Conservation (phyloP, 1,140 invertebrate species). For the Drosophila albomicans region DNA sequence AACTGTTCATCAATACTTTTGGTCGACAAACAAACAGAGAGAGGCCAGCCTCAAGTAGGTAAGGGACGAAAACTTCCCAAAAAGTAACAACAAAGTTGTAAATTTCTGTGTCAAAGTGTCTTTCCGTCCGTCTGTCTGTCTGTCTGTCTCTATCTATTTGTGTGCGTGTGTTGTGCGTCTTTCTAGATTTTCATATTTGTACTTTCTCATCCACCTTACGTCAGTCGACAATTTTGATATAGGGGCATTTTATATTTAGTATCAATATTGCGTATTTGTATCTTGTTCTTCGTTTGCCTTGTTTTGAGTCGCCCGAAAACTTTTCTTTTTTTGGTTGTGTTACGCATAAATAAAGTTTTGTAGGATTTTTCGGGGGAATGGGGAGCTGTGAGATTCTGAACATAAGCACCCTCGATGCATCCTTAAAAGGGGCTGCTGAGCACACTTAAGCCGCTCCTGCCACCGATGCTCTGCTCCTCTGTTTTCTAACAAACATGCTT, state of each 20-base stretch:
- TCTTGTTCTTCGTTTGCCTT: conserved; percentile 55
- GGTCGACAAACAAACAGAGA: conserved; percentile 67
- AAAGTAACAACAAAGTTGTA: conserved; percentile 73
- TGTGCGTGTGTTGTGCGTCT: conserved; percentile 33
- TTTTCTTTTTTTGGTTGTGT: conserved; percentile 41
- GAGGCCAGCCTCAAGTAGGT: conserved; percentile 37
- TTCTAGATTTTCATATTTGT: conserved; percentile 72
- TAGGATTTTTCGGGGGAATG: conserved; percentile 29
- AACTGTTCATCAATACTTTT: conserved; percentile 82
- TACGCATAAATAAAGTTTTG: conserved; percentile 51
- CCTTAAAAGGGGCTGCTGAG: conserved; percentile 44
- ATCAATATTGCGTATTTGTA: conserved; percentile 78
- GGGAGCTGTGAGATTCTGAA: not conserved
- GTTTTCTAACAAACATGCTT: not conserved
- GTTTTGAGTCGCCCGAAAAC: conserved; percentile 52
- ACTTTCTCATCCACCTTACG: conserved; percentile 67
- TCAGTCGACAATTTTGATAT: conserved; percentile 17
- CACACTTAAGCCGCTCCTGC: conserved; percentile 52
- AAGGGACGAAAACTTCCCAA: conserved; percentile 31
- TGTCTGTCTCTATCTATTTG: conserved; percentile 8
- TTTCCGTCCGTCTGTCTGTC: not conserved
- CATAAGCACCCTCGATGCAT: conserved; percentile 37
- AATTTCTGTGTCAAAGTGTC: conserved; percentile 77
- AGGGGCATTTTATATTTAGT: conserved; percentile 69
- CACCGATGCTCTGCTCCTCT: conserved; percentile 9